Evolutionary conservation across 2,113 vertebrate genomes (phyloP), one percentile per base, ranked within the genome.

Genomic region (Grammomys dolichurus): DNA sequence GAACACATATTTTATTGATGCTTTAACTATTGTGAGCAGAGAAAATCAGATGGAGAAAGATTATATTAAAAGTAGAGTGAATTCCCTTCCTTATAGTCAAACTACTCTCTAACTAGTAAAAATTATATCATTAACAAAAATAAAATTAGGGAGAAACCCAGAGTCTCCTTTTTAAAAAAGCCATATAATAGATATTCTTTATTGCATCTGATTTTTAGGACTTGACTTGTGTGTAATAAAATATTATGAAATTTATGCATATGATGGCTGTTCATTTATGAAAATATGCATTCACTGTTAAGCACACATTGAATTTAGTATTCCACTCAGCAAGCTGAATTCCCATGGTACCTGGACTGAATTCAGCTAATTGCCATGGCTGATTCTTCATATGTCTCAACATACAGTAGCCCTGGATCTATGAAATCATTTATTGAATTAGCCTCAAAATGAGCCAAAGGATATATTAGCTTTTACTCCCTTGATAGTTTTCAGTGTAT

Each of bases 371-470:
- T 98, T 98, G 85, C 93, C 90, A 7, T 94, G 95, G 96, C 96
- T 84, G 90, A 90, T 98, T 98, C 96, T 96, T 78, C 89, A 43
- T 96, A 78, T 93, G 87, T 95, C 13, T n/a, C 17, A 97, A 97
- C 67, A 87, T 91, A 93, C 33, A 97, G 72, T 95, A 97, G 96
- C 96, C 60, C 78, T 97, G 51, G 12, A 95, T 97, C 94, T 98
- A 96, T 95, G 89, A 97, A 95, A 82, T 97, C 60, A 1, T 94
- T 98, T 96, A 98, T 95, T 97, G 91, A 98, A 97, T 98, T 98
- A 90, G 43, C 67, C 93, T 96, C 89, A 97, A 82, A 75, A 97
- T 97, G 92, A 97, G 96, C 90, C 93, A 98, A 95, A 91, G 94
- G 94, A 98, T 97, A 36, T 93, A 97, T 98, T 98, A 96, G 90